Evolutionary conservation across 2,888 invertebrate species (phyloP).

Genomic region (Luffia ferchaultella): DNA sequence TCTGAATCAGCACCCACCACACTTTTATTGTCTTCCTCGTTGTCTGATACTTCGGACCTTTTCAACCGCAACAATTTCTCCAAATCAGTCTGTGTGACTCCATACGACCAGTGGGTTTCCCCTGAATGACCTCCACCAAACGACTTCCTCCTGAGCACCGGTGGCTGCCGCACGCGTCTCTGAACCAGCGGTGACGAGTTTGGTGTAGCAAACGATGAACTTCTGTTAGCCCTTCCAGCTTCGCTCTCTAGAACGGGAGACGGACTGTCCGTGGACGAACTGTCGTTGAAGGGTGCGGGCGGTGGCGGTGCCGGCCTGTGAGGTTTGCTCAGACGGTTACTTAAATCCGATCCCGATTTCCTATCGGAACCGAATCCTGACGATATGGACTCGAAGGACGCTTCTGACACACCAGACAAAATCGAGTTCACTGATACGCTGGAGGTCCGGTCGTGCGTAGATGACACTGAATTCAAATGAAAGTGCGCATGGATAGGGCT

Average conservation of each 20-base stretch:
- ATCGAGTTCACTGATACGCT: conserved; percentile 59
- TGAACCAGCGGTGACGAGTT: conserved; percentile 40
- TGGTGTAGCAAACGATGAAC: conserved; percentile 44
- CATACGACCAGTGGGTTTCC: conserved; percentile 57
- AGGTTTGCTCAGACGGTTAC: conserved; percentile 21
- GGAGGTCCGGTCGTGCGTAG: conserved; percentile 50
- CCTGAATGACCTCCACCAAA: conserved; percentile 33
- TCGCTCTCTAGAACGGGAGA: conserved; percentile 29
- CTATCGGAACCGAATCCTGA: conserved; percentile 56
- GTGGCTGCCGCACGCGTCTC: conserved; percentile 48
- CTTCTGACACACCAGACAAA: conserved; percentile 52
- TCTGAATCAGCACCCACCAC: conserved; percentile 18
- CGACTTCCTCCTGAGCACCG: conserved; percentile 52
- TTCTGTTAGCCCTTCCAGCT: conserved; percentile 25
- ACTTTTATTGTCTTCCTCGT: conserved; percentile 31
- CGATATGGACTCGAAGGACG: conserved; percentile 56
- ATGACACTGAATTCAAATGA: conserved; percentile 40
- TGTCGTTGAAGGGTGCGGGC: conserved; percentile 43
- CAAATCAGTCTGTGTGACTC: conserved; percentile 52
- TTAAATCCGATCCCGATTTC: conserved; percentile 33
- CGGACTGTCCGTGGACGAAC: conserved; percentile 30
- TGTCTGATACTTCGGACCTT: conserved; percentile 46
- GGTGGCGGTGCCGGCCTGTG: conserved; percentile 58
- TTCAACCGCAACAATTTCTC: conserved; percentile 51
- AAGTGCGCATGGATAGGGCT: conserved; percentile 48